These are phyloP conservation scores for Panzeria rudis DNA, from an alignment of 2,888 invertebrate genomes.

Conservation along the genomic window DNA sequence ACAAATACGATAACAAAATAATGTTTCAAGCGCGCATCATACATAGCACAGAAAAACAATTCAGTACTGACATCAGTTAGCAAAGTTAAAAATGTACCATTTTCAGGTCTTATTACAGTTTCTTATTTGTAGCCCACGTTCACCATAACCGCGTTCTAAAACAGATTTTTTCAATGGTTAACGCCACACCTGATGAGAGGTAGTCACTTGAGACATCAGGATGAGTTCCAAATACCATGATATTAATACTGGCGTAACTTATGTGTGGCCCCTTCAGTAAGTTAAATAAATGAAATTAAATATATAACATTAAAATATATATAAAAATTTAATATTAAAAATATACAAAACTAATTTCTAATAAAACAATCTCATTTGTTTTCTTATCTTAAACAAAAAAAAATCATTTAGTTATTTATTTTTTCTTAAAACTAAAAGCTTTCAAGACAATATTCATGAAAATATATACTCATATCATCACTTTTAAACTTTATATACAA, in stretches of 20 bases:
- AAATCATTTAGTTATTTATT: conserved; percentile 16
- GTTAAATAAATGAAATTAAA: background rate
- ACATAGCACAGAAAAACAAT: no score
- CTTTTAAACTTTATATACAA: conserved; percentile 3
- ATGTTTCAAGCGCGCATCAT: no score
- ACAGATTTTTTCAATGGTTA: no score
- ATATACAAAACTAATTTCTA: conserved; percentile 12
- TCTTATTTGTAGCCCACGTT: no score
- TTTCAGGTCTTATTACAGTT: no score
- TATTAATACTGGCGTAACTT: background rate
- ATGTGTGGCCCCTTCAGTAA: conserved; percentile 4
- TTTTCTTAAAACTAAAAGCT: conserved; percentile 54
- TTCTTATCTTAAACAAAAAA: conserved; percentile 4
- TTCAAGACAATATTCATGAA: conserved; percentile 58
- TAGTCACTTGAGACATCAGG: background rate
- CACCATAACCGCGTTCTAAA: no score
- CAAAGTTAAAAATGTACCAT: no score
- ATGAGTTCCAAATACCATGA: background rate
- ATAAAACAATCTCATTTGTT: conserved; percentile 2
- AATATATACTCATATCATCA: conserved; percentile 19
- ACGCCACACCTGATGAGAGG: background rate
- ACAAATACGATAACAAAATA: no score
- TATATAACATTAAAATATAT: conserved; percentile 37
- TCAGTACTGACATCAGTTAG: no score
- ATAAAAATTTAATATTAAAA: background rate